phyloP scores from a whole-genome alignment of 1,140 invertebrate genomes.

The Saxidomus purpurata region DNA sequence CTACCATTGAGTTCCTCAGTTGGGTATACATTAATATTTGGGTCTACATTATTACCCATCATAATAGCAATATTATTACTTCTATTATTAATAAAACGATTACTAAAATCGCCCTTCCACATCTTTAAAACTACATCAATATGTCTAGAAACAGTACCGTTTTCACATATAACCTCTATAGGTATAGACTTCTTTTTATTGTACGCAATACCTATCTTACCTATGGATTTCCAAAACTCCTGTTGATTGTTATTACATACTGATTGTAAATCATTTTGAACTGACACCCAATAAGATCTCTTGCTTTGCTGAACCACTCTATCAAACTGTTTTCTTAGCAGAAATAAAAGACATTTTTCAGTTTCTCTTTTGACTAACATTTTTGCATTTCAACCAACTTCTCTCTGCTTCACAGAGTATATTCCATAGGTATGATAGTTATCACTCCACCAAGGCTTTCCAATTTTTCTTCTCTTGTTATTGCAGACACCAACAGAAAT shows the following conservation, averaged over 20 bases:
- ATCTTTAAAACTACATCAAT: background rate
- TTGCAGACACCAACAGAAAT: background rate
- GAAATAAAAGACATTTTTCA: too few species aligned
- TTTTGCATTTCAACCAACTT: background rate
- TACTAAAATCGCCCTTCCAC: conserved; percentile 37
- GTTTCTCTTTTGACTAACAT: background rate
- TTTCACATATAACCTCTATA: background rate
- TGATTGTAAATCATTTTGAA: background rate
- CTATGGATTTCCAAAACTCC: conserved; percentile 33
- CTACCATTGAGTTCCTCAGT: too few species aligned
- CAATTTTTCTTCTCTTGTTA: background rate
- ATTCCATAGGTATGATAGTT: background rate
- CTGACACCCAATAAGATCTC: background rate
- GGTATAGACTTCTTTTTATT: background rate
- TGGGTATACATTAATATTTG: too few species aligned
- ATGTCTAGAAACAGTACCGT: background rate
- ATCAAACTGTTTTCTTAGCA: too few species aligned
- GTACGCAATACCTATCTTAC: background rate
- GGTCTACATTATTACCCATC: too few species aligned
- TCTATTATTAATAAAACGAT: too few species aligned
- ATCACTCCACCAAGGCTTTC: background rate
- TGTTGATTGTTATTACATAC: background rate
- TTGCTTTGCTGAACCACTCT: too few species aligned
- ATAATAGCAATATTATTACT: too few species aligned
- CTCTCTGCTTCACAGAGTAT: background rate